phyloP scores from a whole-genome alignment of 2,888 invertebrate species.

The Ennomos erosarius region DNA sequence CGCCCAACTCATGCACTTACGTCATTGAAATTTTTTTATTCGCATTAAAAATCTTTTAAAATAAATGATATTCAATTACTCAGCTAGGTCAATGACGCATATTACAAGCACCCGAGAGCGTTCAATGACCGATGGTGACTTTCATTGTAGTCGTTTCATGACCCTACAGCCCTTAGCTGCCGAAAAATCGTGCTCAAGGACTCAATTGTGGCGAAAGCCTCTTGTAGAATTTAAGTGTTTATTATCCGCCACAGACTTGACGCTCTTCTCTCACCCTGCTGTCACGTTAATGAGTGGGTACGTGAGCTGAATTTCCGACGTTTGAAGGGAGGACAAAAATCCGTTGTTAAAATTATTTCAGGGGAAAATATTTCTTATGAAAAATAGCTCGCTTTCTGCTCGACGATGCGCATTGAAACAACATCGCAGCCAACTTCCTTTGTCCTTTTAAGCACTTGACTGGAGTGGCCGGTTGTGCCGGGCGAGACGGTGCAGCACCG shows the following conservation, averaged over 20 bases:
- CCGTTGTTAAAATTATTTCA: conserved; percentile 3
- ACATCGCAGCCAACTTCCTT: conserved; percentile 54
- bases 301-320: conserved; percentile 6
- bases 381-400: conserved; percentile 16
- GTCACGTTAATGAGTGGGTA: conserved; percentile 22
- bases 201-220: conserved; percentile 33
- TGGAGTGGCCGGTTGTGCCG: conserved; percentile 41
- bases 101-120: conserved; percentile 14
- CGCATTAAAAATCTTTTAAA: conserved; percentile 17
- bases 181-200: conserved; percentile 58
- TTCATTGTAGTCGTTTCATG: conserved; percentile 32
- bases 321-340: neutral
- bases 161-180: conserved; percentile 32
- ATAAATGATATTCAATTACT: conserved; percentile 17
- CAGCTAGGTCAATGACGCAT: conserved; percentile 21
- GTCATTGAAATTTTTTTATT: conserved; percentile 30
- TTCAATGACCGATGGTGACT: conserved; percentile 32
- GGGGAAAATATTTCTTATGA: conserved; percentile 11
- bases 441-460: conserved; percentile 56
- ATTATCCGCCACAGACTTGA: conserved; percentile 27
- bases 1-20: conserved; percentile 61
- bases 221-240: conserved; percentile 34
- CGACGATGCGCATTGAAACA: conserved; percentile 37
- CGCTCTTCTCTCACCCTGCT: conserved; percentile 15
- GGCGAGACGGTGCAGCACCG: conserved; percentile 42